Evolutionary conservation across 1,140 invertebrate species (phyloP), one percentile per base, ranked within the genome.

Genomic region (Lasioglossum baleicum): DNA sequence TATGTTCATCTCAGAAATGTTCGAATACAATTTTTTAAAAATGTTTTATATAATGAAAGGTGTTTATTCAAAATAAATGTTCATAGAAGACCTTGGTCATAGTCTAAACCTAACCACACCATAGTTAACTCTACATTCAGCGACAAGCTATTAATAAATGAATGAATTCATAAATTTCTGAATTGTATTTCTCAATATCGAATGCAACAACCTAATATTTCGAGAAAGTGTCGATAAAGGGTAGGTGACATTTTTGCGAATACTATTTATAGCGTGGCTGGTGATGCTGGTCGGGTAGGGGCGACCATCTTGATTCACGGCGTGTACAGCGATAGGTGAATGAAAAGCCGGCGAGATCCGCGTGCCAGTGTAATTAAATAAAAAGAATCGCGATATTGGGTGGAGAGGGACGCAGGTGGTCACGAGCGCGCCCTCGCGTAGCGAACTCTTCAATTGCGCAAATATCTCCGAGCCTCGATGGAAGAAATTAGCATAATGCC

Each of bases 401-500:
- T 79, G 80, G 80, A 64, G 67, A 80, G 80, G 83, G 78, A 67
- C 65, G 73, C 73, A 79, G 77, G 75, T 65, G 68, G 83, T 85
- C 80, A 73, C 80, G 80, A 85, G 74, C 79, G 85, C 82, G 48
- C 84, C 82, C 84, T 84, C 77, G 79, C 70, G 75, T 75, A 73
- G 83, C 71, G 60, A 75, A 85, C 70, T 87, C 78, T 87, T 81
- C 74, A 63, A 87, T 85, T 83, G 87, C 81, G 87, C 78, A 88
- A 88, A 88, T 88, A 88, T 87, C 87, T 85, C 81, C 63, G 64
- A 77, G 85, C 70, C 22, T 61, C 84, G 76, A 74, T 77, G 72
- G 80, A 73, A 83, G 82, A 70, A 88, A 88, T 88, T 88, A 88
- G 83, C 87, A 88, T 88, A 88, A 88, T 86, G 87, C 80, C 82